Evolutionary conservation across 2,888 invertebrate species (phyloP), one percentile per base, ranked within the genome.

Genomic region (Auanema freiburgensis): DNA sequence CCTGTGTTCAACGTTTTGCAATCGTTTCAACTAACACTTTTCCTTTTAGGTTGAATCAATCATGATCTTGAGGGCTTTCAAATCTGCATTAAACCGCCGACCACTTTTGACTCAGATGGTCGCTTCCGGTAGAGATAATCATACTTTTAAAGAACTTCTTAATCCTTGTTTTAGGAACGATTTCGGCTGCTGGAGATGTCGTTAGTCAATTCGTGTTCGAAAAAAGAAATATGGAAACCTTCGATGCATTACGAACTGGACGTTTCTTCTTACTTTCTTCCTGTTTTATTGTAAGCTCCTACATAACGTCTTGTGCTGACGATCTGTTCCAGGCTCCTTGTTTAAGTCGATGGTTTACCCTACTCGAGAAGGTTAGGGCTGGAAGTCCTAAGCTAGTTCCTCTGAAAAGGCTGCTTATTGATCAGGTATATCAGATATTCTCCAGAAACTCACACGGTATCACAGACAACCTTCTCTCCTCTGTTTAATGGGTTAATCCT

Each of bases 251-350:
- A 65, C 54, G 79, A 42, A 75, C 76, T 14, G 73, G 68, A 18
- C 72, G 79, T 60, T 80, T 80, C 67, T 71, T 80, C 54, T 55
- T 72, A 1, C 65, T 79, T 16, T 67, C 78, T 16, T 69, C 73
- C 23, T 66, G 63, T 21, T 80, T 74, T 59, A 76, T 79, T 18
- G 79, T 77, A 40, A 65, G 71, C 55, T 25, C n/a, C 23, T 5
- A 25, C 3, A 23, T 11, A 24, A 25, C 3, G 10, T 52, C 18
- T 8, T n/a, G 25, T 51, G 49, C 61, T 41, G 41, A 18, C 42
- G 16, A 25, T 54, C 14, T 40, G 52, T 12, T 50, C 25, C 52
- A 75, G 75, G 69, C 79, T n/a, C 80, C 80, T 14, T 57, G 64
- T 24, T 59, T 80, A 21, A 64, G 62, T 52, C 61, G 66, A 0